phyloP scores from a whole-genome alignment of 2,888 invertebrate genomes.

The Stegophylla sp. region DNA sequence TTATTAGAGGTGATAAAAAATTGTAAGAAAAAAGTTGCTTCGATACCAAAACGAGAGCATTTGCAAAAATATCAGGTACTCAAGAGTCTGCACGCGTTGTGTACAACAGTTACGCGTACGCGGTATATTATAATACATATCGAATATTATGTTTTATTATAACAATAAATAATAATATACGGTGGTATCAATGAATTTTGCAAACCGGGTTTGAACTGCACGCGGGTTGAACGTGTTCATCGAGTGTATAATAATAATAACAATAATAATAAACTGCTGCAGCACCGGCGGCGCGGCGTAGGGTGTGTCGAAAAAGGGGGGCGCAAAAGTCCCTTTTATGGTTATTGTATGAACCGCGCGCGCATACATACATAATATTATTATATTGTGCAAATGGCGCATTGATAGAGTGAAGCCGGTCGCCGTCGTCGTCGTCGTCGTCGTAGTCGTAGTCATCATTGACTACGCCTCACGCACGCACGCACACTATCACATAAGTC shows the following conservation, averaged over 20 bases:
- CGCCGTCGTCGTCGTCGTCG: slow-evolving; percentile 12
- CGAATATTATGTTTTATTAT: no score
- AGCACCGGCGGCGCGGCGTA: not conserved
- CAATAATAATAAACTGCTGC: slow-evolving; percentile 39
- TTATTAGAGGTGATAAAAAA: no score
- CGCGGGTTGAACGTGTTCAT: slow-evolving; percentile 22
- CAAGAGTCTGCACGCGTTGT: no score
- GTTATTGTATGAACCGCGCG: slow-evolving; percentile 52
- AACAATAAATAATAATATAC: not conserved
- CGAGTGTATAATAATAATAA: slow-evolving; percentile 43
- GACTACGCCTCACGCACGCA: not conserved
- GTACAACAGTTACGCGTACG: no score
- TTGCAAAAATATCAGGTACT: no score
- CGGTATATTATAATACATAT: no score
- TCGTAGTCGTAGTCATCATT: slow-evolving; percentile 10
- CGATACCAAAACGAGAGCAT: no score
- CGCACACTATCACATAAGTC: slow-evolving; percentile 28
- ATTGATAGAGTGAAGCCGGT: slow-evolving; percentile 57
- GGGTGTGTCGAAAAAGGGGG: slow-evolving; percentile 34
- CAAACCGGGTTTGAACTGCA: slow-evolving; percentile 1
- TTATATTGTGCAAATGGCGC: slow-evolving; percentile 55
- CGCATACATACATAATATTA: not conserved
- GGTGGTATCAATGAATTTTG: slow-evolving; percentile 19
- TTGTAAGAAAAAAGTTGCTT: no score
- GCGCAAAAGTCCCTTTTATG: slow-evolving; percentile 49